phyloP scores from a whole-genome alignment of 1,140 invertebrate species.

The Neoseiulus cucumeris region DNA sequence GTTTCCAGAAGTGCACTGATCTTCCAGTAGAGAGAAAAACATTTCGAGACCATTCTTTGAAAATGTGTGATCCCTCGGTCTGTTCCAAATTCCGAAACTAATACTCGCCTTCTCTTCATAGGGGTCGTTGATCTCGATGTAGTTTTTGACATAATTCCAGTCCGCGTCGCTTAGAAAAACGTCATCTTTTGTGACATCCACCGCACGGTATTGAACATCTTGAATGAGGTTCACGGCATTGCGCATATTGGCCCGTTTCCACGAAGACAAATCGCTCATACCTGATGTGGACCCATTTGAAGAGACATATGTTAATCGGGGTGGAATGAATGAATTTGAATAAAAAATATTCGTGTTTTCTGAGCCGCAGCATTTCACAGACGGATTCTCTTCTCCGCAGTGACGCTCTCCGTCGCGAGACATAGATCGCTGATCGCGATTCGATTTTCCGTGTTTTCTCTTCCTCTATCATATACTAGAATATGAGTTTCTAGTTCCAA shows the following conservation, averaged over 20 bases:
- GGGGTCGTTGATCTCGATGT: conserved; percentile 23
- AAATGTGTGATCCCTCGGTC: too few relatives aligned
- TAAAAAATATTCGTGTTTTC: neutral
- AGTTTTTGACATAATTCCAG: conserved; percentile 28
- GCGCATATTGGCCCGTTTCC: conserved; percentile 27
- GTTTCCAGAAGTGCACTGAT: too few relatives aligned
- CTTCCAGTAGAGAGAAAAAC: too few relatives aligned
- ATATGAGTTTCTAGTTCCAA: too few relatives aligned
- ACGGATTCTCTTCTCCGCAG: too few relatives aligned
- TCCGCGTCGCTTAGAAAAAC: conserved; percentile 31
- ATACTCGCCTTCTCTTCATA: conserved; percentile 15
- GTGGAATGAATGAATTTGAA: conserved; percentile 7
- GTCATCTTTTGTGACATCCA: conserved; percentile 28
- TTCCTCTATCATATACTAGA: too few relatives aligned
- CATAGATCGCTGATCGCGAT: too few relatives aligned
- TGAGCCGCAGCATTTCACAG: neutral
- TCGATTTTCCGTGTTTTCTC: too few relatives aligned
- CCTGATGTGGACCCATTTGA: conserved; percentile 21
- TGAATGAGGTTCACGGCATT: conserved; percentile 25
- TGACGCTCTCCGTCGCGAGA: too few relatives aligned
- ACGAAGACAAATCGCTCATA: conserved; percentile 27
- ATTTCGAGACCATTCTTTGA: too few relatives aligned
- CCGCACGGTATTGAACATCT: conserved; percentile 23
- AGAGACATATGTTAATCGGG: neutral
- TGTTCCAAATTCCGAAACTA: neutral